Percentiles rank a stretch among this genome's conserved stretches.
phyloP scores from a whole-genome alignment of 2,888 invertebrate species.

The Ptychoptera contaminata region DNA sequence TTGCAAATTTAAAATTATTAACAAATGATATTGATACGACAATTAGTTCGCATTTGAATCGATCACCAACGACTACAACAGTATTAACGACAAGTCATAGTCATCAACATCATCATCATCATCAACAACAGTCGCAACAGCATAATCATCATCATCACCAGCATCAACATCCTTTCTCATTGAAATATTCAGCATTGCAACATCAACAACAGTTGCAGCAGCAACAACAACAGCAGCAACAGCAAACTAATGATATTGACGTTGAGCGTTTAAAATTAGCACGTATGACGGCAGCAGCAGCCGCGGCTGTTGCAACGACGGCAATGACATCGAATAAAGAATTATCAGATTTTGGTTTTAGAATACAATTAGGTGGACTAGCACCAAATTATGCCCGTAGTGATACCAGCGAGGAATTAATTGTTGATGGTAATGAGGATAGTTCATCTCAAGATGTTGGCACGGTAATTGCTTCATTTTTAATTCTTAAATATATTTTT shows the following conservation, averaged over 20 bases:
- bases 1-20: slow-evolving; percentile 10
- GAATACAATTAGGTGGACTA: slow-evolving; percentile 30
- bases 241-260: slow-evolving; percentile 20
- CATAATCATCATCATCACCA: slow-evolving; percentile 13
- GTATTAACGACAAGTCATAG: background rate
- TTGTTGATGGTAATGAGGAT: slow-evolving; percentile 31
- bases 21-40: background rate
- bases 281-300: slow-evolving; percentile 18
- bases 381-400: slow-evolving; percentile 27
- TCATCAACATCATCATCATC: slow-evolving; percentile 5
- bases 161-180: slow-evolving; percentile 11
- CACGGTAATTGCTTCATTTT: slow-evolving; percentile 22
- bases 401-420: slow-evolving; percentile 31
- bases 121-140: slow-evolving; percentile 8
- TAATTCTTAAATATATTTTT: background rate
- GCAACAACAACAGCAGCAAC: slow-evolving; percentile 4
- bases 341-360: slow-evolving; percentile 31
- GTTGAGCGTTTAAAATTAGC: slow-evolving; percentile 30
- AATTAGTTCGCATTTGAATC: slow-evolving; percentile 3
- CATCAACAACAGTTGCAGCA: slow-evolving; percentile 8
- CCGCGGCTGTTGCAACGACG: slow-evolving; percentile 15
- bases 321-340: slow-evolving; percentile 16
- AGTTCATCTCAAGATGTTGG: slow-evolving; percentile 29
- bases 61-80: slow-evolving; percentile 3
- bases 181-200: slow-evolving; percentile 10